Evolutionary conservation across 2,113 vertebrate species (phyloP).

Genomic region (Albula goreensis): DNA sequence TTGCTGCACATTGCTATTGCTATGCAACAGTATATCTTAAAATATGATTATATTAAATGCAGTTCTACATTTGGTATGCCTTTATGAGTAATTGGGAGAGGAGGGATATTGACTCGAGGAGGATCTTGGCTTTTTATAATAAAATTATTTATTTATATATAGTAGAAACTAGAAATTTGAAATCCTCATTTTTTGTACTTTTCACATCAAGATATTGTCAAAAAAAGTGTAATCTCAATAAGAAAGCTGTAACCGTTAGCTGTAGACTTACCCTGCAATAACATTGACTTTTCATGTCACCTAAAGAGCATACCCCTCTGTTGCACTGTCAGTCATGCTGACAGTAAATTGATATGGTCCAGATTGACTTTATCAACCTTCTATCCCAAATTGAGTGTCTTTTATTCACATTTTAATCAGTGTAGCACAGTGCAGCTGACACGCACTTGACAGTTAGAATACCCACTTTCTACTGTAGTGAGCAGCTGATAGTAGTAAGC

Average conservation of each 20-base stretch:
- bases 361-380: too few species aligned
- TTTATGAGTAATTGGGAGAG: background rate
- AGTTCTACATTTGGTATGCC: background rate
- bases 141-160: too few species aligned
- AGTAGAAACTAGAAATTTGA: too few species aligned
- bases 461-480: background rate
- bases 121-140: background rate
- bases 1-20: background rate
- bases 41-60: background rate
- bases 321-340: background rate
- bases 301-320: background rate
- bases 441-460: background rate
- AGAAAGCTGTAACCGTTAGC: background rate
- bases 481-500: too few species aligned
- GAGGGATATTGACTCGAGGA: background rate
- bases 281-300: background rate
- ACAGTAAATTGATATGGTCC: background rate
- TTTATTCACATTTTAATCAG: background rate
- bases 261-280: background rate
- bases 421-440: background rate
- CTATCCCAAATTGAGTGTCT: too few species aligned
- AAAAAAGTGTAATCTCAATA: background rate
- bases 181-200: background rate
- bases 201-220: background rate
- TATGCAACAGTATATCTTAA: background rate